A percentile compares a stretch with the other conserved stretches of the same genome.
Conservation (phyloP, 2,888 invertebrate species). For the Agrotis clavis region DNA sequence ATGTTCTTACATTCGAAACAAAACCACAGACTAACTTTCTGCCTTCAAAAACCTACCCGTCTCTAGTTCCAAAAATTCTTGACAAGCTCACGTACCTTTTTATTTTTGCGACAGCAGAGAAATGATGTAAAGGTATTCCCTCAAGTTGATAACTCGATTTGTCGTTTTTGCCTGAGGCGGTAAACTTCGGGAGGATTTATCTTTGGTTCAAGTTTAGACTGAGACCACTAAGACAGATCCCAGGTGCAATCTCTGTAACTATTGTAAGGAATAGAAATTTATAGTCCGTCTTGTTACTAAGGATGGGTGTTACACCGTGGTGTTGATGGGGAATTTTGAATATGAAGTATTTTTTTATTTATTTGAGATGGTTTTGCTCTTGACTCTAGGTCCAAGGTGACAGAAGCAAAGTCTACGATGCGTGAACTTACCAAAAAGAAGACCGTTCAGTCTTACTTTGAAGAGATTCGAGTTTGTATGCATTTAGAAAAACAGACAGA, state of each 20-base stretch:
- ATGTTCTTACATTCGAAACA: no score
- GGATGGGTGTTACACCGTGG: slow-evolving; percentile 70
- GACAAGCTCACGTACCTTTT: slow-evolving; percentile 56
- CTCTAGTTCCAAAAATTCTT: slow-evolving; percentile 44
- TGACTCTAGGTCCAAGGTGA: no score
- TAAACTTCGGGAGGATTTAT: slow-evolving; percentile 81
- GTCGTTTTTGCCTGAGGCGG: slow-evolving; percentile 74
- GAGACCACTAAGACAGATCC: slow-evolving; percentile 83
- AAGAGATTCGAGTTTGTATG: no score
- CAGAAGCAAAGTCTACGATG: no score
- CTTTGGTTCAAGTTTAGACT: slow-evolving; percentile 81
- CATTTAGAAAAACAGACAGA: no score
- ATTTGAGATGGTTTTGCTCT: no score
- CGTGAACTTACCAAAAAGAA: no score
- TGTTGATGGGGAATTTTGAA: not conserved
- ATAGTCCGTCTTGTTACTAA: slow-evolving; percentile 77
- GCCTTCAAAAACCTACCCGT: slow-evolving; percentile 22
- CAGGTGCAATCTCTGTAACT: slow-evolving; percentile 87
- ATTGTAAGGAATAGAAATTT: slow-evolving; percentile 88
- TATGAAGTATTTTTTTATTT: not conserved
- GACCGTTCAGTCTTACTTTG: no score
- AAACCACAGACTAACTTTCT: not conserved
- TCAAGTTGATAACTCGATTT: slow-evolving; percentile 83
- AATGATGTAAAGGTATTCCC: slow-evolving; percentile 71
- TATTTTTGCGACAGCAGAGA: slow-evolving; percentile 67